Evolutionary conservation across 2,113 vertebrate genomes (phyloP).

Genomic region (Vanacampus margaritifer): DNA sequence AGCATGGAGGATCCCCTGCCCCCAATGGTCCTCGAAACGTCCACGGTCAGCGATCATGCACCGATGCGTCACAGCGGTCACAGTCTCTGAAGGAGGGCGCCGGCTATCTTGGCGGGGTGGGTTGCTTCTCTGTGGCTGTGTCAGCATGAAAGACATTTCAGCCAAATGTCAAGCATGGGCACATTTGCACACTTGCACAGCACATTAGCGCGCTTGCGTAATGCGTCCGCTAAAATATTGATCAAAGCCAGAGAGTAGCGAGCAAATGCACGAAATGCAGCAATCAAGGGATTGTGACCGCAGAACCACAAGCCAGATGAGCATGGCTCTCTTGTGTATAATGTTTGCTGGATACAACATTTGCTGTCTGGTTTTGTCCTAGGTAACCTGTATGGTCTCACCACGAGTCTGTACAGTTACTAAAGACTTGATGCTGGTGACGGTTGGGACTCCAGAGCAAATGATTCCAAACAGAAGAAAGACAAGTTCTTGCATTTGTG

Average conservation of each 20-base stretch:
- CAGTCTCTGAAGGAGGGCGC: slow-evolving; percentile 49
- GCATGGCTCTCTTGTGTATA: too few species aligned
- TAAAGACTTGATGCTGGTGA: neutral
- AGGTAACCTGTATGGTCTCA: too few species aligned
- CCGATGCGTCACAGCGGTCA: slow-evolving; percentile 51
- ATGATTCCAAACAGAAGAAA: neutral
- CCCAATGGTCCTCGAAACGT: slow-evolving; percentile 22
- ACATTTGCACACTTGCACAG: slow-evolving; percentile 11
- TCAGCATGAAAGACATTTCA: slow-evolving; percentile 63
- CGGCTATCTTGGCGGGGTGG: slow-evolving; percentile 35
- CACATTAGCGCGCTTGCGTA: slow-evolving; percentile 9
- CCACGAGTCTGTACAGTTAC: neutral
- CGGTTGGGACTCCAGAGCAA: neutral
- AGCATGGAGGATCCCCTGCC: slow-evolving; percentile 31
- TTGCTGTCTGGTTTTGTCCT: too few species aligned
- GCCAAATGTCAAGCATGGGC: slow-evolving; percentile 54
- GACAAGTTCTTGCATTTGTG: neutral
- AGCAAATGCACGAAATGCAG: neutral
- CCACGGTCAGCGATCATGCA: slow-evolving; percentile 16
- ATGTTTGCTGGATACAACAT: too few species aligned
- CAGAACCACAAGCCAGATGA: too few species aligned
- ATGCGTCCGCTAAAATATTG: neutral
- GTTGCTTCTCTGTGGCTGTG: slow-evolving; percentile 47
- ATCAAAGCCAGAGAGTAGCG: neutral
- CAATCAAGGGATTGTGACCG: too few species aligned